These are phyloP conservation scores for Helleia helle DNA, from an alignment of 2,888 invertebrate species.

Conservation along the genomic window DNA sequence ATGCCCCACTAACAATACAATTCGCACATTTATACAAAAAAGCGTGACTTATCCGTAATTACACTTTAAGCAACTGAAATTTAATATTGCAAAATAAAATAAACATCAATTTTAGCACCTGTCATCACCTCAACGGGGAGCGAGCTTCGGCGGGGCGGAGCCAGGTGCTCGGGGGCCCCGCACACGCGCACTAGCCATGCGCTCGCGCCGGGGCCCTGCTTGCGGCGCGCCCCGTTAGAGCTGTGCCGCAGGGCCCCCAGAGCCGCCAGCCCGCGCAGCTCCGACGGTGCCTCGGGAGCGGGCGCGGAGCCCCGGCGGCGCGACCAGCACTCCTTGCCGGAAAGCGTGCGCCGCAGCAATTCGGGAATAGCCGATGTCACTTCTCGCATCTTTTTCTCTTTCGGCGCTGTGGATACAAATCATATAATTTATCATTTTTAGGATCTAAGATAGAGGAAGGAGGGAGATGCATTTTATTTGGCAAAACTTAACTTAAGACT, in stretches of 20 bases:
- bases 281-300: conserved; percentile 36
- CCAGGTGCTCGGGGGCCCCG: conserved; percentile 30
- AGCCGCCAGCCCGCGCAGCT: conserved; percentile 32
- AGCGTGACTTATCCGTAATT: background rate
- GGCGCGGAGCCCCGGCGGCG: conserved; percentile 53
- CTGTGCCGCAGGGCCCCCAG: conserved; percentile 32
- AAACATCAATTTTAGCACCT: conserved; percentile 42
- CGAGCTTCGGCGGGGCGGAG: conserved; percentile 45
- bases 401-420: conserved; percentile 27
- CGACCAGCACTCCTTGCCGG: conserved; percentile 36
- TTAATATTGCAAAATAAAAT: no score
- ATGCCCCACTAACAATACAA: no score
- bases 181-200: conserved; percentile 42
- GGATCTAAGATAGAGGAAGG: no score
- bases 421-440: no score
- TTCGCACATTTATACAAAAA: background rate
- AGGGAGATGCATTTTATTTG: no score
- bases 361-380: conserved; percentile 33
- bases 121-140: conserved; percentile 63
- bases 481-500: no score
- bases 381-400: conserved; percentile 42
- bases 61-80: conserved; percentile 3
- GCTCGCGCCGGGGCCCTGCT: conserved; percentile 29
- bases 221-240: conserved; percentile 37
- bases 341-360: conserved; percentile 36